A percentile compares a stretch with the other conserved stretches of the same genome.
phyloP scores from a whole-genome alignment of 2,113 vertebrate species.

The Penelope pileata region DNA sequence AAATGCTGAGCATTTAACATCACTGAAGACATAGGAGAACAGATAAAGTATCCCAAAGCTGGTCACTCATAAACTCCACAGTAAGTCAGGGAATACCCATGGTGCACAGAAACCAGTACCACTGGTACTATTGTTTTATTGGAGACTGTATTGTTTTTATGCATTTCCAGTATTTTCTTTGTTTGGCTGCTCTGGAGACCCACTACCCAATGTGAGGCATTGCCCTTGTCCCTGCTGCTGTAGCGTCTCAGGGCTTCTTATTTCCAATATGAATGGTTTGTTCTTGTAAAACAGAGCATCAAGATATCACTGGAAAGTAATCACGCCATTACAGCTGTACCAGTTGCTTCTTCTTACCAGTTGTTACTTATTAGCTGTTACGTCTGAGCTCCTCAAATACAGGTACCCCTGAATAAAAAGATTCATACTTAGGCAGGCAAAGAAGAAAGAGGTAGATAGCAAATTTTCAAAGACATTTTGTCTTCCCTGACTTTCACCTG shows the following conservation, averaged over 20 bases:
- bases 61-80: not conserved
- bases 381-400: not conserved
- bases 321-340: not conserved
- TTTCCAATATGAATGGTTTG: not conserved
- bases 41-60: not conserved
- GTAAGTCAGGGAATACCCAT: fast-evolving
- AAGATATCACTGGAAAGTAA: not conserved
- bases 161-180: not conserved
- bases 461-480: not conserved
- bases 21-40: not conserved
- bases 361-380: not conserved
- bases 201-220: fast-evolving
- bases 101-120: fast-evolving
- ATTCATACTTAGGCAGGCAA: not conserved
- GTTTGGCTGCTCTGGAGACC: not conserved
- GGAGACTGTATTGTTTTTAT: not conserved
- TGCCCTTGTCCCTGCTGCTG: not conserved
- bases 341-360: not conserved
- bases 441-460: not conserved
- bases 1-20: not conserved
- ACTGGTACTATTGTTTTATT: not conserved
- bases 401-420: not conserved
- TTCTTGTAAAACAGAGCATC: not conserved
- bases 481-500: not conserved
- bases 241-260: not conserved